Evolutionary conservation across 2,888 invertebrate genomes (phyloP), one percentile per base, ranked within the genome.

Genomic region (Netelia inedita): DNA sequence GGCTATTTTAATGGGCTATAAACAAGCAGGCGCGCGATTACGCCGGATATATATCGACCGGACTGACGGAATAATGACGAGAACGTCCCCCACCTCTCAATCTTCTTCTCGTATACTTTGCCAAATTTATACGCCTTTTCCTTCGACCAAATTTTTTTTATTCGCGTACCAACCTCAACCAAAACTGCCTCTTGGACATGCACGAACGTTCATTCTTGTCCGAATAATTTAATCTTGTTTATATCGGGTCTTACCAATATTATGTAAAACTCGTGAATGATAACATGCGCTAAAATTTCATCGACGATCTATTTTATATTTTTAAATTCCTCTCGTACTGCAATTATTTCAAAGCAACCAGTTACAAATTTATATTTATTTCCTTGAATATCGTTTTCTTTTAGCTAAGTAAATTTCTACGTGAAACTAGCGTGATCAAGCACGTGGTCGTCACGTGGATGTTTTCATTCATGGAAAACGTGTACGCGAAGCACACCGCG

Each of bases 1-100:
- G 61, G 71, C 75, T 57, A 46, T 80, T 80, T 80, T 83, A 83
- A 83, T 83, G 83, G 83, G 76, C 80, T 76, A 83, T 83, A 76
- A 83, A 83, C 83, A 80, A 83, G 80, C 83, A 59, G 68, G 14
- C 72, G 72, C 76, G 19, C 80, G 72, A 76, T 83, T 83, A 83
- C 76, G 79, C 65, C 65, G 66, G 53, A 80, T 83, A 76, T 83
- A 72, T 76, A 79, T 80, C 66, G 75, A 83, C 41, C 80, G 53
- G 57, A 71, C 75, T 66, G 72, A 83, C 83, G 75, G 75, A 83
- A 83, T 83, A 79, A 83, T 79, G 83, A 79, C 75, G 65, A 79
- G 61, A 41, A 14, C 46, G 11, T 41, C 23, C 14, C 41, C 65
- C 19, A 8, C 61, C 11, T 2, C 35, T 23, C 23, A 9, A n/a